Conservation (phyloP, 1,140 invertebrate species). For the Papilio dardanus region DNA sequence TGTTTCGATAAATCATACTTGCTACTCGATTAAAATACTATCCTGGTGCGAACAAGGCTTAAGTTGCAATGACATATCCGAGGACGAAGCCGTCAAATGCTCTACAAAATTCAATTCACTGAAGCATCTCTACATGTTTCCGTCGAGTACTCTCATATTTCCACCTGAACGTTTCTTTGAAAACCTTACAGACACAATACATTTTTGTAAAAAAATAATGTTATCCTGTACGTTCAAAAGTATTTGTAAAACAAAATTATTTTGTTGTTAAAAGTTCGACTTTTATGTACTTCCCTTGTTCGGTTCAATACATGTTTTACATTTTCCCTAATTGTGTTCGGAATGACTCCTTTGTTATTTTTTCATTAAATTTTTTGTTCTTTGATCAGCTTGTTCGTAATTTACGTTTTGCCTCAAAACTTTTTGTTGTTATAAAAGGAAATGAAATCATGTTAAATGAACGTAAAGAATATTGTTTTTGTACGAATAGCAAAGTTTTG, state of each 20-base stretch:
- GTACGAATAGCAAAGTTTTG: no score
- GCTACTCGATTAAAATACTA: no score
- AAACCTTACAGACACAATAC: background rate
- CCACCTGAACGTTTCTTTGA: background rate
- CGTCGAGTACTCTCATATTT: background rate
- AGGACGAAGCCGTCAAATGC: background rate
- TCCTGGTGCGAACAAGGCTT: no score
- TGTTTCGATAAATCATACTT: no score
- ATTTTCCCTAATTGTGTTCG: background rate
- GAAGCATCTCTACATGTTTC: slow-evolving; percentile 17
- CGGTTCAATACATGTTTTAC: background rate
- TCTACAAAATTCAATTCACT: slow-evolving; percentile 16
- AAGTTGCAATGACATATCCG: background rate
- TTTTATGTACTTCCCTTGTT: background rate
- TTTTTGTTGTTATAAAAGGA: slow-evolving; percentile 1
- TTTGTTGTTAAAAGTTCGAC: background rate
- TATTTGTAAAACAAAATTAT: background rate
- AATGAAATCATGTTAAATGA: background rate
- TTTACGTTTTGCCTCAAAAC: background rate
- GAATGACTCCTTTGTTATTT: background rate
- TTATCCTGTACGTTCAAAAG: background rate
- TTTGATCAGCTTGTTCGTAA: background rate
- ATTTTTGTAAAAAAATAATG: background rate
- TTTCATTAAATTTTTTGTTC: background rate
- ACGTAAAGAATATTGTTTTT: background rate